Evolutionary conservation across 2,888 invertebrate species (phyloP).

Genomic region (Stenoptilia bipunctidactyla): DNA sequence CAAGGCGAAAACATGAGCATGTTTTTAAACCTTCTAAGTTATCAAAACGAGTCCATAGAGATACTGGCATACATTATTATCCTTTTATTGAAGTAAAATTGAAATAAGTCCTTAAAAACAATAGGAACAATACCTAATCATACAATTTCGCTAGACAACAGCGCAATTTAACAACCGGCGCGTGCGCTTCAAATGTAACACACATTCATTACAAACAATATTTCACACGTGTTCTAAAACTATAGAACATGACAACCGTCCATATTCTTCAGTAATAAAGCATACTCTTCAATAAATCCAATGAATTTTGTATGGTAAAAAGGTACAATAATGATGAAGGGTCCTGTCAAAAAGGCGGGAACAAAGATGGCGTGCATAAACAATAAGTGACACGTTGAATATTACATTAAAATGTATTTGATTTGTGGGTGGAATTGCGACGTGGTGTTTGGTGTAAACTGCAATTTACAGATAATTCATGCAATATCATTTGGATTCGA

Average conservation of each 20-base stretch:
- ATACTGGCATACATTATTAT: too few relatives aligned
- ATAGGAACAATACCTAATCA: too few relatives aligned
- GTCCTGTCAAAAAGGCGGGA: constrained; percentile 33
- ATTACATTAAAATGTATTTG: constrained; percentile 23
- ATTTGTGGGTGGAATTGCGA: constrained; percentile 21
- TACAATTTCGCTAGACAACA: too few relatives aligned
- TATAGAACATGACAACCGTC: background rate
- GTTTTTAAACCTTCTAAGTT: too few relatives aligned
- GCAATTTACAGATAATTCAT: too few relatives aligned
- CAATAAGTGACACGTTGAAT: constrained; percentile 27
- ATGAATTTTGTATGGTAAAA: constrained; percentile 12
- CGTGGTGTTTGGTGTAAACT: constrained; percentile 2
- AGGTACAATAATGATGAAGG: constrained; percentile 40
- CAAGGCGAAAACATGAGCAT: too few relatives aligned
- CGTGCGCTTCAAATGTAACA: background rate
- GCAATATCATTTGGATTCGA: too few relatives aligned
- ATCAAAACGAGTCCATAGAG: too few relatives aligned
- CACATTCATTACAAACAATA: background rate
- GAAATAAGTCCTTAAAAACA: too few relatives aligned
- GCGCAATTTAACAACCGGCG: too few relatives aligned
- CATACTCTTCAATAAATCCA: background rate
- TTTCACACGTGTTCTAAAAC: background rate
- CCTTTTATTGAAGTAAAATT: too few relatives aligned
- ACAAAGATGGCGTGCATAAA: constrained; percentile 34
- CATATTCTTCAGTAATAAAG: background rate